These are phyloP conservation scores for Agrochola macilenta DNA, from an alignment of 2,888 invertebrate species.

Conservation along the genomic window DNA sequence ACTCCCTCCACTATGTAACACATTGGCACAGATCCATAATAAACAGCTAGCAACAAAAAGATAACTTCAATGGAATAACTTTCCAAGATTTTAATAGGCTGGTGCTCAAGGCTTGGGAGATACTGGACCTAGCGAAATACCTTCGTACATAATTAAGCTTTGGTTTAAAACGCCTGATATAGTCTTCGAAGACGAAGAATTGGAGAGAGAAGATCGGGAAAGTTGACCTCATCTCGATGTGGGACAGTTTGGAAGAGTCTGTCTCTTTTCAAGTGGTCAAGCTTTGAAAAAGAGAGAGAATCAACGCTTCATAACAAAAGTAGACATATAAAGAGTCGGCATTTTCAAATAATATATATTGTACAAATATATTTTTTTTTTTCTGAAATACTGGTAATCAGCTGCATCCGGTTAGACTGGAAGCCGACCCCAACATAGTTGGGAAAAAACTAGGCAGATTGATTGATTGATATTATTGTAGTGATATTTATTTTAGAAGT, in stretches of 20 bases:
- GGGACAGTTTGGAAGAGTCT: not conserved
- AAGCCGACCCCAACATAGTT: no score
- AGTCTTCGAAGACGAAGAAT: not conserved
- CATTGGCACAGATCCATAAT: slow-evolving; percentile 38
- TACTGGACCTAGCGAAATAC: not conserved
- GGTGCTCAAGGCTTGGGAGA: not conserved
- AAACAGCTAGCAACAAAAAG: slow-evolving; percentile 38
- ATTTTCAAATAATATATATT: not conserved
- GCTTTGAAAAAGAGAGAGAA: not conserved
- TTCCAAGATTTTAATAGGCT: slow-evolving; percentile 39
- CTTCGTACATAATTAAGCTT: not conserved
- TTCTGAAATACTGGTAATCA: no score
- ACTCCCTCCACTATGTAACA: slow-evolving; percentile 24
- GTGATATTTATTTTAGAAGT: no score
- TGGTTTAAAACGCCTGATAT: not conserved
- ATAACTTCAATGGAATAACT: slow-evolving; percentile 40
- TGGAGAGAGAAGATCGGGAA: not conserved
- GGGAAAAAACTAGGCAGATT: no score
- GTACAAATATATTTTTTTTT: no score
- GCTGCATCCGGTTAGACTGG: no score
- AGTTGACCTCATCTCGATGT: not conserved
- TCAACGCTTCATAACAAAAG: not conserved
- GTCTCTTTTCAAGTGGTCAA: not conserved
- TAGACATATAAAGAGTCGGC: not conserved
- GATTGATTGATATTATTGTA: no score